Conservation (phyloP, 2,888 invertebrate genomes). For the Drosophila nigritarsus region DNA sequence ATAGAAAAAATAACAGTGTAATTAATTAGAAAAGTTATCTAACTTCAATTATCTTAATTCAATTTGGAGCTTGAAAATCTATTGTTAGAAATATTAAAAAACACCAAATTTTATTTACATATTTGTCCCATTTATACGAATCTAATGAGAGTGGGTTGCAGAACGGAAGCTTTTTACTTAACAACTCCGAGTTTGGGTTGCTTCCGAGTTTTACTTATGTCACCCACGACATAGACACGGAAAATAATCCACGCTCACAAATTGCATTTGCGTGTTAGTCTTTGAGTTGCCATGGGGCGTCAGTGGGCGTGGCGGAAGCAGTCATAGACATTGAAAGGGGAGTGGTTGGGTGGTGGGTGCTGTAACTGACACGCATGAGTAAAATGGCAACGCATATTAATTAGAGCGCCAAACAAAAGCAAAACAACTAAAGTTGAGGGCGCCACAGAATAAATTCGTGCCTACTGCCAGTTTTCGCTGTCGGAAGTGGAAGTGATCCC, state of each 20-base stretch:
- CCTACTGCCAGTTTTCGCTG: conserved; percentile 40
- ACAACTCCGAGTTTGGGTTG: not conserved
- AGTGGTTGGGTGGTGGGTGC: not conserved
- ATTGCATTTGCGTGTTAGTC: conserved; percentile 74
- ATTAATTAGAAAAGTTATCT: not conserved
- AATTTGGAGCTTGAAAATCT: not conserved
- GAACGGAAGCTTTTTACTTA: conserved; percentile 1
- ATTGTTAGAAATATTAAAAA: not conserved
- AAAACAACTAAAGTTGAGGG: conserved; percentile 27
- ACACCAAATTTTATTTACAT: not conserved
- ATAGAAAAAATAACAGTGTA: not conserved
- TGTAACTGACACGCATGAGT: conserved; percentile 45
- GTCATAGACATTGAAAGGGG: not conserved
- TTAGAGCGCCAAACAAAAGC: conserved; percentile 60
- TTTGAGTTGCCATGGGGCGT: conserved; percentile 13
- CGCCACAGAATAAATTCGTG: conserved; percentile 37
- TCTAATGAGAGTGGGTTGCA: conserved; percentile 21
- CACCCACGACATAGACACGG: conserved; percentile 38
- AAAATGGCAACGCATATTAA: conserved; percentile 70
- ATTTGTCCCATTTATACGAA: not conserved
- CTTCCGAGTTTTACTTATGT: conserved; percentile 22
- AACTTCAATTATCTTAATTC: not conserved
- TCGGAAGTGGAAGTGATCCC: conserved; percentile 1
- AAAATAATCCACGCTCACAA: conserved; percentile 64
- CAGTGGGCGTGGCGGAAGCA: not conserved